A percentile compares a stretch with the other conserved stretches of the same genome.
Evolutionary conservation across 2,113 vertebrate genomes (phyloP).

Genomic region (Zingel zingel): DNA sequence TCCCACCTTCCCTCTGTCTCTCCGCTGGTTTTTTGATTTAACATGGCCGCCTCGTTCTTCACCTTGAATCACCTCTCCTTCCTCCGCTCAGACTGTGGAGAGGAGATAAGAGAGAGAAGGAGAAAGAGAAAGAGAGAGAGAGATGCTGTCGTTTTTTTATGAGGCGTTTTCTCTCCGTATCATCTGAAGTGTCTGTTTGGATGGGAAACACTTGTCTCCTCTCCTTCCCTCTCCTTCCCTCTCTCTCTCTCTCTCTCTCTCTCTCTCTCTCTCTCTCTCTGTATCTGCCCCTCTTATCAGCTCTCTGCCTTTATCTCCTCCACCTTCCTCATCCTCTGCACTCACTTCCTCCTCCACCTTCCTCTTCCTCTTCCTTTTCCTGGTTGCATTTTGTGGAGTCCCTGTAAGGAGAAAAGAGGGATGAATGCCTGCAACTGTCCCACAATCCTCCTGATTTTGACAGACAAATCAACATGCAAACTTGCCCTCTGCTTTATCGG

Average conservation of each 20-base stretch:
- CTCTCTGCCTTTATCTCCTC: conserved; percentile 51
- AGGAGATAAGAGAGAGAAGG: conserved; percentile 75
- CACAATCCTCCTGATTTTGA: neutral
- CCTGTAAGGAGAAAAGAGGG: neutral
- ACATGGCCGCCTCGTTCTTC: conserved; percentile 73
- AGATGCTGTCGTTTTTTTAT: conserved; percentile 63
- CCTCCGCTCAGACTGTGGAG: conserved; percentile 71
- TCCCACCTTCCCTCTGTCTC: neutral
- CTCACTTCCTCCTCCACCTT: conserved; percentile 33
- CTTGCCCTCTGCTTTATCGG: no score
- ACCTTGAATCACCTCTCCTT: conserved; percentile 79
- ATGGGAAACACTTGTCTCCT: conserved; percentile 63
- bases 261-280: conserved; percentile 16
- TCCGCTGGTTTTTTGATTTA: conserved; percentile 56
- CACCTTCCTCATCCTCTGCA: conserved; percentile 36
- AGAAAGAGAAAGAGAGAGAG: conserved; percentile 6
- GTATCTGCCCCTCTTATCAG: conserved; percentile 60
- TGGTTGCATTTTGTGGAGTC: neutral
- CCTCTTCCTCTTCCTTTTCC: conserved; percentile 24
- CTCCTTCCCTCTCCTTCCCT: conserved; percentile 3
- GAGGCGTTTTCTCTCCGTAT: conserved; percentile 61
- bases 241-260: neutral
- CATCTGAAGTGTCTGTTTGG: conserved; percentile 61
- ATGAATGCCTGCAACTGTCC: neutral
- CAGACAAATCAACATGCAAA: no score